Percentiles rank a stretch among this genome's conserved stretches.
These are phyloP conservation scores for Arctia plantaginis DNA, from an alignment of 2,888 invertebrate species.

Conservation along the genomic window DNA sequence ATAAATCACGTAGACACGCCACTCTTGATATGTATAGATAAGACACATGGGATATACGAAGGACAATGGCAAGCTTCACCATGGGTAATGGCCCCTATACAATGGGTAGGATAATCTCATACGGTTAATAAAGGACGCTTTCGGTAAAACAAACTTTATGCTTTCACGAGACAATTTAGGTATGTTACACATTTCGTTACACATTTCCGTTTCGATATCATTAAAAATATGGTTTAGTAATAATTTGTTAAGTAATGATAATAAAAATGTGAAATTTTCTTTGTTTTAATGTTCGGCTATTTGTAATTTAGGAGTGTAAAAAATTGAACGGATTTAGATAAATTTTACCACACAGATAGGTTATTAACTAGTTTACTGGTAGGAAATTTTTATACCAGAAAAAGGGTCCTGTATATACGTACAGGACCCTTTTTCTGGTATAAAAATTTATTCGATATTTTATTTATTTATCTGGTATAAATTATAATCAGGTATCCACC, in stretches of 20 bases:
- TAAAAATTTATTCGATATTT: too few relatives aligned
- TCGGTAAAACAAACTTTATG: constrained; percentile 55
- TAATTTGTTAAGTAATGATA: background rate
- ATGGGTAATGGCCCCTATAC: constrained; percentile 56
- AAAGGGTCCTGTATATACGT: too few relatives aligned
- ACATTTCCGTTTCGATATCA: background rate
- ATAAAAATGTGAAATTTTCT: too few relatives aligned
- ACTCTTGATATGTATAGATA: constrained; percentile 37
- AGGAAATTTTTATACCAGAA: too few relatives aligned
- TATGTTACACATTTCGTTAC: constrained; percentile 12
- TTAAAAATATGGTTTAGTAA: background rate
- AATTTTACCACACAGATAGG: too few relatives aligned
- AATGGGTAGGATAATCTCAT: constrained; percentile 61
- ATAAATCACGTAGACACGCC: constrained; percentile 37
- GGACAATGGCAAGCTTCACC: constrained; percentile 41
- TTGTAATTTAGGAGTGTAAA: too few relatives aligned
- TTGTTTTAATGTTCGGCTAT: too few relatives aligned
- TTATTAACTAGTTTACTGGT: too few relatives aligned
- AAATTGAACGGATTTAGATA: too few relatives aligned
- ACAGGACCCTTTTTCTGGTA: too few relatives aligned
- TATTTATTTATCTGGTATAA: too few relatives aligned
- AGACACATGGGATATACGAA: constrained; percentile 28
- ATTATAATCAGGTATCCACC: too few relatives aligned
- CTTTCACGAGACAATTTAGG: constrained; percentile 38
- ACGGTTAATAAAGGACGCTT: constrained; percentile 66